Evolutionary conservation across 2,113 vertebrate species (phyloP), one percentile per base, ranked within the genome.

Genomic region (Anolis sagrei): DNA sequence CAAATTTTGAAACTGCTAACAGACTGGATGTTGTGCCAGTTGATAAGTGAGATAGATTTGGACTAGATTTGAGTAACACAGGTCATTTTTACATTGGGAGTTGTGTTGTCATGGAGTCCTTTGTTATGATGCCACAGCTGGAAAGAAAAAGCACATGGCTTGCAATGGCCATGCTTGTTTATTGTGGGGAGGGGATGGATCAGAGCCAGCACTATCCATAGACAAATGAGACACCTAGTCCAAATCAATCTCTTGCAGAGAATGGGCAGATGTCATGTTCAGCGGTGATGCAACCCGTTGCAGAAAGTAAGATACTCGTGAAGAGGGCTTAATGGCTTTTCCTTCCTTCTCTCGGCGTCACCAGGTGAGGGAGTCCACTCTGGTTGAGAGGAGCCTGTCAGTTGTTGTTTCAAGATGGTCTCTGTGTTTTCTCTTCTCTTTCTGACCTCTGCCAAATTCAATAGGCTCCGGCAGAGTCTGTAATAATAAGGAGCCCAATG

Each of bases 61-160:
- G 80, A 27, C 49, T 5, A 82, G 48, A 58, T 72, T 82, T 82
- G 70, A 13, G 48, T 73, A 49, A 58, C 80, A 14, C 72, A 58
- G 80, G 68, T 58, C 80, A 82, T 72, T 82, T 34, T 82, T 82
- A 48, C 80, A 82, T 72, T 48, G 51, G 29, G 51, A 58, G 21
- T 36, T 73, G 32, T 58, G 68, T 72, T 51, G 48, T 72, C 80
- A 58, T 58, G 68, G 79, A 18, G 32, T n/a, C 29, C 48, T 81
- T 51, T 48, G 79, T 82, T 82, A 27, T 81, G 79, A 81, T 82
- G 80, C 70, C 54, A 51, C 39, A 58, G 25, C 44, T 72, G 9
- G 16, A 48, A 32, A 32, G 39, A 48, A 1, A 7, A 23, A 25
- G 73, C 27, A 18, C 79, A 44, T 69, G 48, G n/a, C n/a, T n/a